Conservation (phyloP, 2,113 vertebrate genomes). For the Trachemys scripta region DNA sequence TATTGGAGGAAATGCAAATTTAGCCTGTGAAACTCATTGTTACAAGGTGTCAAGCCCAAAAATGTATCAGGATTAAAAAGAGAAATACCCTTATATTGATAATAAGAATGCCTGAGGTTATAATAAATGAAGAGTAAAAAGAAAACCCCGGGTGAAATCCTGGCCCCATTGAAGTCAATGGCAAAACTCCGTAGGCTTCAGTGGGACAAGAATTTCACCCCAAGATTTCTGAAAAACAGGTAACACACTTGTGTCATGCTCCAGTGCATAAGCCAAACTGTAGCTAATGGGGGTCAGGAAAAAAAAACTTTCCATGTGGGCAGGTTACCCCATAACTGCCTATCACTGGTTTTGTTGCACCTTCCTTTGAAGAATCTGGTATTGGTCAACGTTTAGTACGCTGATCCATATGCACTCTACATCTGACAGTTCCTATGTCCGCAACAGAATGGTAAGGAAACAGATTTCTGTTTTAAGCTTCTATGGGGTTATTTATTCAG, state of each 20-base stretch:
- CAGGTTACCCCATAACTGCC: background rate
- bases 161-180: background rate
- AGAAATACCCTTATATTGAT: background rate
- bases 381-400: background rate
- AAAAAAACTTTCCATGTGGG: background rate
- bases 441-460: background rate
- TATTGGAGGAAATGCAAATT: background rate
- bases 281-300: background rate
- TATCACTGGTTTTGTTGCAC: background rate
- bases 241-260: background rate
- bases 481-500: background rate
- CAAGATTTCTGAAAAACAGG: background rate
- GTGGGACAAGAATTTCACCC: background rate
- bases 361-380: background rate
- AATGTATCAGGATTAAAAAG: background rate
- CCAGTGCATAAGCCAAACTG: background rate
- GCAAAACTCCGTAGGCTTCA: background rate
- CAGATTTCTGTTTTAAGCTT: accelerated
- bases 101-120: background rate
- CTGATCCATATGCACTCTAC: background rate
- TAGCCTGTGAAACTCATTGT: accelerated
- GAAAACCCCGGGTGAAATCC: background rate
- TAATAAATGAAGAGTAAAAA: background rate
- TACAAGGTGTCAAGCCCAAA: background rate
- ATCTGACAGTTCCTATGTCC: background rate